Base-by-base conservation (phyloP, 2,113 vertebrate species). In the Macrotus californicus region DNA sequence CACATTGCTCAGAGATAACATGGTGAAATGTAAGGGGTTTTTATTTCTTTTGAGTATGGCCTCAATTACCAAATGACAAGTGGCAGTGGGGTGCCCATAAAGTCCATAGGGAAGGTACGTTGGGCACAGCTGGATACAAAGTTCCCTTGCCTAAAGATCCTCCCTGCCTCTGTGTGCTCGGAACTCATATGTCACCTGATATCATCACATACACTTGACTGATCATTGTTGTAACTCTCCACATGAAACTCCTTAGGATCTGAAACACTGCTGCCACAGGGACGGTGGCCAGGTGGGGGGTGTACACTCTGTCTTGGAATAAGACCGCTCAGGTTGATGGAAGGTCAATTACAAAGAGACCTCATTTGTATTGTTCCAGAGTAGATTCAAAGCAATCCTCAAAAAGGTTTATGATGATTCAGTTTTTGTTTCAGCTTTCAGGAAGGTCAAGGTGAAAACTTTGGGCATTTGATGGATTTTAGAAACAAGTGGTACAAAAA, bases 181-280 rank as follows among this genome's bases (percentile, higher is more conserved):
- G 96, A 87, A 94, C 90, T 97, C 95, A 94, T 93, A 91, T 81
- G 97, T 97, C 95, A 97, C 92, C 91, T 97, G 97, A 88, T 95
- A 95, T 97, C 97, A 97, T 97, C 97, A 97, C 81, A 77, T 96
- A 96, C 96, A 12, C 56, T 92, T 94, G 88, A 93, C 94, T 98
- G 97, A 97, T 95, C 88, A 98, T 98, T 97, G 98, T 97, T 93
- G 93, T 93, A 96, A 96, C 89, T 97, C 96, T 88, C 73, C 87
- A 96, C 96, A 95, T 96, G 95, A 98, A 96, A 93, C 79, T 96
- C 93, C 70, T 96, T 0, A 67, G 0, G 94, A 96, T 96, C 96
- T 50, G 16, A 80, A 96, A 50, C 46, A 50, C 29, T 18, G 79
- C 15, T 82, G 59, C 19, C 46, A 7, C 13, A 31, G 48, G 34